Evolutionary conservation across 1,140 invertebrate species (phyloP).

Genomic region (Dreissena rostriformis): DNA sequence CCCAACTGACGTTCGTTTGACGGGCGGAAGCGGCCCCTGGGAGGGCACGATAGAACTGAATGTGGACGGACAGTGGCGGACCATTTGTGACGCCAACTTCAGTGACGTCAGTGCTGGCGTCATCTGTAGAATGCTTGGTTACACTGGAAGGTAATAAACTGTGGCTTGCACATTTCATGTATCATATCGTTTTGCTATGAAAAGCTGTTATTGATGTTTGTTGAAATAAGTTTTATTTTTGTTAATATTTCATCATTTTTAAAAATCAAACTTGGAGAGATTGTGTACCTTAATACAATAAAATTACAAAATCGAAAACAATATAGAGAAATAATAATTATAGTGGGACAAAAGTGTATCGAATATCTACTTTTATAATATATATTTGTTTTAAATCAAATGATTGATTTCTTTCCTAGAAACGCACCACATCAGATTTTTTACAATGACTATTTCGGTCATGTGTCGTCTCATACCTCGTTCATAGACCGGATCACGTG

Average conservation of each 20-base stretch:
- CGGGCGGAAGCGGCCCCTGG: conserved; percentile 19
- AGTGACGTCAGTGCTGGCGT: conserved; percentile 63
- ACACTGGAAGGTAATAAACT: conserved; percentile 32
- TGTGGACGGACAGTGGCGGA: conserved; percentile 58
- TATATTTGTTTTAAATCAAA: too few relatives aligned
- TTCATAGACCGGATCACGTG: conserved; percentile 15
- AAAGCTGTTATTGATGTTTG: too few relatives aligned
- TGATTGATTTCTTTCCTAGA: conserved; percentile 4
- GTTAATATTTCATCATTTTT: too few relatives aligned
- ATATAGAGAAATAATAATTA: too few relatives aligned
- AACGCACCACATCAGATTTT: conserved; percentile 21
- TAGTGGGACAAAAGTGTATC: too few relatives aligned
- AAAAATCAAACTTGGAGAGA: too few relatives aligned
- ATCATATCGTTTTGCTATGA: too few relatives aligned
- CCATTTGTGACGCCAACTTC: conserved; percentile 69
- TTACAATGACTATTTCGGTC: conserved; percentile 31
- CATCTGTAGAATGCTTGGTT: conserved; percentile 69
- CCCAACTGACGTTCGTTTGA: conserved; percentile 42
- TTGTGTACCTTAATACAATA: too few relatives aligned
- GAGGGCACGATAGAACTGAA: conserved; percentile 63
- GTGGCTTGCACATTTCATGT: too few relatives aligned
- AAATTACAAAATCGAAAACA: too few relatives aligned
- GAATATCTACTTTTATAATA: too few relatives aligned
- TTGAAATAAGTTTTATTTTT: too few relatives aligned
- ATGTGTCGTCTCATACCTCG: not conserved